Evolutionary conservation across 2,113 vertebrate genomes (phyloP), one percentile per base, ranked within the genome.

Genomic region (Limnothrissa miodon): DNA sequence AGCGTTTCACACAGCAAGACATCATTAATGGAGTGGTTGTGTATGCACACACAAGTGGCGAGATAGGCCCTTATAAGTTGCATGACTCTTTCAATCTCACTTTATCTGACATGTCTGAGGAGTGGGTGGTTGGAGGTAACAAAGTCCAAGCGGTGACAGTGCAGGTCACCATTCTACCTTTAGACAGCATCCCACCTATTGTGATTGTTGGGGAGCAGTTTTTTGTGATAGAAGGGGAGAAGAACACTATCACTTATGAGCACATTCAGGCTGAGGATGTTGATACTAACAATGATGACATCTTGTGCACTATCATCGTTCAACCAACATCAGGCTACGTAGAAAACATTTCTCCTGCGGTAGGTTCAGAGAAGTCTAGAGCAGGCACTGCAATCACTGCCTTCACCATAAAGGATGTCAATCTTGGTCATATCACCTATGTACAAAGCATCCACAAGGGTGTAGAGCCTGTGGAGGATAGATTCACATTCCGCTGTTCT

Each of bases 311-410:
- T 0, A 96, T 99, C 88, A 93, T 99, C 45, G 94, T 96, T 51
- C 97, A 99, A 89, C 95, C 97, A 0, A 92, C 95, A 0, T 97
- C 96, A 5, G 98, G 97, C 0, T 99, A 98, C 1, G 87, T 98
- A n/a, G 98, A 99, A 88, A 98, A 99, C 86, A 97, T 98, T 78
- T 97, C 98, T 80, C 97, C 98, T 45, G 96, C 97, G 4, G 96
- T 96, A 1, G 98, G 98, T 78, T 99, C 98, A 44, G 98, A 99
- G 88, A 99, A 97, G 91, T 98, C 98, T 33, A 94, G 97, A 90
- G 95, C 96, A 4, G 97, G 98, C n/a, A 82, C 93, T 11, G 97
- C 97, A 56, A 89, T 99, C 79, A 99, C 96, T 86, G 97, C 97
- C 51, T 99, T 99, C 88, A 96, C 95, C 17, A 92, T 98, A 79